Percentiles rank a stretch among this genome's conserved stretches.
Evolutionary conservation across 2,113 vertebrate species (phyloP).

Genomic region (Dipodomys spectabilis): DNA sequence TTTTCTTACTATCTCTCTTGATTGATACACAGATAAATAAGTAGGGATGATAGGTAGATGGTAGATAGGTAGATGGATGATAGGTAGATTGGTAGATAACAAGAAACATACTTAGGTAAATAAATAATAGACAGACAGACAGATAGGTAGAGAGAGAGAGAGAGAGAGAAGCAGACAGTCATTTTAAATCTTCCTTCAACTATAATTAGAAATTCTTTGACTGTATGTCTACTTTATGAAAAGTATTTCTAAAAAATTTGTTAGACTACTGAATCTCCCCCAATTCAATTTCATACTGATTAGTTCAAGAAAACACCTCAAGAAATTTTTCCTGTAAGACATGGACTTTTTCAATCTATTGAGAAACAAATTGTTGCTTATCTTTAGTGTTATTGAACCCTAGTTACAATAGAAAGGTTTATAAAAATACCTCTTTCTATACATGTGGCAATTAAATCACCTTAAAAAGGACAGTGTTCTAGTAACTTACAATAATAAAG

Average conservation of each 20-base stretch:
- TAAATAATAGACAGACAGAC: background rate
- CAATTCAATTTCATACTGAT: background rate
- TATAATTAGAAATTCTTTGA: background rate
- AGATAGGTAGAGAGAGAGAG: background rate
- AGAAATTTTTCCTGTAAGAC: background rate
- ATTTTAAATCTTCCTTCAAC: background rate
- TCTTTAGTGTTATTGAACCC: constrained; percentile 21
- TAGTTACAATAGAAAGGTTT: constrained; percentile 40
- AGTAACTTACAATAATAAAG: background rate
- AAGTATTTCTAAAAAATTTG: background rate
- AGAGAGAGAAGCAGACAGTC: background rate
- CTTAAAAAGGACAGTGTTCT: background rate
- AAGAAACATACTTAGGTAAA: background rate
- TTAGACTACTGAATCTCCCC: background rate
- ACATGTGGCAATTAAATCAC: background rate
- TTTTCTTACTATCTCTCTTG: background rate
- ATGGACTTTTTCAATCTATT: background rate
- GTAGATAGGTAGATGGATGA: background rate
- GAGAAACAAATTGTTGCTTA: background rate
- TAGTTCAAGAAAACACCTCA: background rate
- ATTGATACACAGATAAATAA: background rate
- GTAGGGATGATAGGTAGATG: background rate
- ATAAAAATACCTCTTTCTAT: constrained; percentile 31
- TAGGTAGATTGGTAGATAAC: background rate
- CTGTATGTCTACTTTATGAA: background rate